Percentiles rank a stretch among this genome's conserved stretches.
phyloP scores from a whole-genome alignment of 2,888 invertebrate genomes.

The Sminthurinus aureus region DNA sequence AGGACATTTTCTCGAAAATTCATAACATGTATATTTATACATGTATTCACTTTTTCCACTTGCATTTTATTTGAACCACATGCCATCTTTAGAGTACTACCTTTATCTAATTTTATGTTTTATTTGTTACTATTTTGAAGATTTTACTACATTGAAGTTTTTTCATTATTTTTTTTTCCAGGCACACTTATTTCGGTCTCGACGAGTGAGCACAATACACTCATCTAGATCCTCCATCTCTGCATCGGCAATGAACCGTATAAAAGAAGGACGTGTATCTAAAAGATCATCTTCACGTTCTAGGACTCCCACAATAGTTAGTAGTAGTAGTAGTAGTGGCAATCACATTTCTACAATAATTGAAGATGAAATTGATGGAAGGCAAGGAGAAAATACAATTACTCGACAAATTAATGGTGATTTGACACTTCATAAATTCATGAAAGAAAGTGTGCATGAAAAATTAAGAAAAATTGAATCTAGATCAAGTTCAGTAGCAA shows the following conservation, averaged over 20 bases:
- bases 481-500: too few relatives aligned
- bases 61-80: too few relatives aligned
- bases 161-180: constrained; percentile 15
- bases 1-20: too few relatives aligned
- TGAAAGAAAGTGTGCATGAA: not conserved
- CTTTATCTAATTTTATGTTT: too few relatives aligned
- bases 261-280: constrained; percentile 7
- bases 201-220: constrained; percentile 39
- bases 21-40: too few relatives aligned
- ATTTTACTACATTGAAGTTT: too few relatives aligned
- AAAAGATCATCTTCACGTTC: constrained; percentile 7
- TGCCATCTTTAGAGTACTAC: too few relatives aligned
- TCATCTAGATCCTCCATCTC: not conserved
- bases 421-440: constrained; percentile 10
- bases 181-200: constrained; percentile 45
- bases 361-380: not conserved
- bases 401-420: not conserved
- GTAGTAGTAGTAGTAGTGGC: not conserved
- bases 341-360: not conserved
- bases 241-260: not conserved
- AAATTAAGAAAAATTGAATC: constrained; percentile 10
- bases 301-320: not conserved
- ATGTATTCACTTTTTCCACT: too few relatives aligned
- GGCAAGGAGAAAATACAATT: too few relatives aligned
- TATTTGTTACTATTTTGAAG: not conserved